Percentiles rank a stretch among this genome's conserved stretches.
phyloP scores from a whole-genome alignment of 2,797 vertebrate species.

The Crocodylus rhombifer region DNA sequence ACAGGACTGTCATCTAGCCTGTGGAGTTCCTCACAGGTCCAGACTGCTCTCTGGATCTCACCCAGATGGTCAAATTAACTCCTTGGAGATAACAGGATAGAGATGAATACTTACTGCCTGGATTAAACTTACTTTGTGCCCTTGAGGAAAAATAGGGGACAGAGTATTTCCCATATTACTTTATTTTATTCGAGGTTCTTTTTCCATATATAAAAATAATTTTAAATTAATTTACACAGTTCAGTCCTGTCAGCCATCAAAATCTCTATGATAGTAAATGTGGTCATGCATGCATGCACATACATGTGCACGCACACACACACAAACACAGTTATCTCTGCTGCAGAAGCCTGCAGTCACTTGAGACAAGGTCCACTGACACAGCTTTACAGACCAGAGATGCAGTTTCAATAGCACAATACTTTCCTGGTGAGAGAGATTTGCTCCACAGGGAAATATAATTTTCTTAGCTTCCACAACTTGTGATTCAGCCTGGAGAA shows the following conservation, averaged over 20 bases:
- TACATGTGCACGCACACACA: neutral
- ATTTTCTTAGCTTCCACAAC: neutral
- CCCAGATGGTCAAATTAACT: neutral
- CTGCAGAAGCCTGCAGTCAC: constrained; percentile 47
- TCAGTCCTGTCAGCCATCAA: constrained; percentile 24
- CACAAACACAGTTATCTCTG: neutral
- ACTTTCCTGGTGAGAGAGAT: rapidly evolving
- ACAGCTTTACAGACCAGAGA: constrained; percentile 13
- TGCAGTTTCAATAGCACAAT: neutral
- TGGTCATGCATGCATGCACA: no score
- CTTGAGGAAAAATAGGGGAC: neutral
- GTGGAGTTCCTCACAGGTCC: no score
- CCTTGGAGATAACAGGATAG: neutral
- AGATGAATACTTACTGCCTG: neutral
- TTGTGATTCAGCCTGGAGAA: neutral
- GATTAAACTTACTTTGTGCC: neutral
- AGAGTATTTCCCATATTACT: neutral
- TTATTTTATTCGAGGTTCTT: constrained; percentile 59
- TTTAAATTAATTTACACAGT: constrained; percentile 57
- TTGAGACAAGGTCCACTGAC: neutral
- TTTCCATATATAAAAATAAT: constrained; percentile 57
- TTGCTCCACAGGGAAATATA: neutral
- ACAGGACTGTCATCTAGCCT: no score
- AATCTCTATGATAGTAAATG: neutral
- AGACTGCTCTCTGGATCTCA: no score